Conservation (phyloP, 2,113 vertebrate species). For the Oxyura jamaicensis region DNA sequence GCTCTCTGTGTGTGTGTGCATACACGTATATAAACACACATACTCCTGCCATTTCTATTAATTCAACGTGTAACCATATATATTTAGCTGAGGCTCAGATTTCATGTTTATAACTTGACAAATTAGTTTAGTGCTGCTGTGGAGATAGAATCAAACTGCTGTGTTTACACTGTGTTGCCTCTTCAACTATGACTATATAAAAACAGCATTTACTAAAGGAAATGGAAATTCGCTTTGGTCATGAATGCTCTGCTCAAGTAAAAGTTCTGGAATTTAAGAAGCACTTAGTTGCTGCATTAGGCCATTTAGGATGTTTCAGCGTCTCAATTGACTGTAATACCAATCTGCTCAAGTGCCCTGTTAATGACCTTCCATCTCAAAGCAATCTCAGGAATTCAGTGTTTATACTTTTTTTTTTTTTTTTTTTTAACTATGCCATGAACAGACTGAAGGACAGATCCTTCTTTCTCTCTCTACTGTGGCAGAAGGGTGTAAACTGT, state of each 20-base stretch:
- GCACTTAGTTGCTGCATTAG: slow-evolving; percentile 87
- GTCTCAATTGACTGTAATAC: slow-evolving; percentile 88
- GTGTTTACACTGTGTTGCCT: slow-evolving; percentile 64
- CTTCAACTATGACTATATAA: slow-evolving; percentile 63
- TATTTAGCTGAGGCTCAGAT: slow-evolving; percentile 57
- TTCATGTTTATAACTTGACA: slow-evolving; percentile 68
- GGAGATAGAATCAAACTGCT: slow-evolving; percentile 64
- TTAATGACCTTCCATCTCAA: slow-evolving; percentile 87
- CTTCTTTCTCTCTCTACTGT: slow-evolving; percentile 71
- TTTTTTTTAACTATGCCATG: slow-evolving; percentile 65
- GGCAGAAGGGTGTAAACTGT: slow-evolving; percentile 73
- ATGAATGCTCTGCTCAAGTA: slow-evolving; percentile 70
- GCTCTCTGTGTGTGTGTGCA: background rate
- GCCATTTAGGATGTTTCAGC: slow-evolving; percentile 85
- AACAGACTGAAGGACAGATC: slow-evolving; percentile 75
- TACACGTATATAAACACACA: background rate
- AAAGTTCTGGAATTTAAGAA: slow-evolving; percentile 90
- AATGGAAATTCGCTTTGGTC: slow-evolving; percentile 76
- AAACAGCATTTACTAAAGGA: slow-evolving; percentile 74
- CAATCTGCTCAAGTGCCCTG: slow-evolving; percentile 86
- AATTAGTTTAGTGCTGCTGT: slow-evolving; percentile 69
- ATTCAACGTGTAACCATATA: slow-evolving; percentile 28
- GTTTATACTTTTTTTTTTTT: slow-evolving; percentile 77
- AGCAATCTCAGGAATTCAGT: slow-evolving; percentile 82
- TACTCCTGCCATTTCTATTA: slow-evolving; percentile 51